Evolutionary conservation across 1,140 invertebrate genomes (phyloP).

Genomic region (Drosophila gunungcola): DNA sequence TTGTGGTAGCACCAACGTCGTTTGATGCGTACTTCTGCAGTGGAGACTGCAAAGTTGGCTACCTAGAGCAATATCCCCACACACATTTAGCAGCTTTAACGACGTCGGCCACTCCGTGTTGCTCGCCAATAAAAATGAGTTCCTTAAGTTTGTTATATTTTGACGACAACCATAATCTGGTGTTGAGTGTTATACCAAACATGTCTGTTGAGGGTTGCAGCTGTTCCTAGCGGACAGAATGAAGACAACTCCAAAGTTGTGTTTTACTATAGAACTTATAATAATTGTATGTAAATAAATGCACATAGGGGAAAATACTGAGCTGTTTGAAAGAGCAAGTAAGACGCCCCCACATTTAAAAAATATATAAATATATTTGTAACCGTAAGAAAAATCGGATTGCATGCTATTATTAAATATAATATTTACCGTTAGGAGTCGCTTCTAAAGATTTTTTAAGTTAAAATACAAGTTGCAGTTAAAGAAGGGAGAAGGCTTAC

Average conservation of each 20-base stretch:
- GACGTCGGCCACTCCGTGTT: slow-evolving; percentile 92
- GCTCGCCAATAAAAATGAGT: slow-evolving; percentile 94
- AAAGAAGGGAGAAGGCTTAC: neutral
- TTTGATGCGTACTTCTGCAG: slow-evolving; percentile 99
- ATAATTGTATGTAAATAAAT: slow-evolving; percentile 8
- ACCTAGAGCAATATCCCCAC: slow-evolving; percentile 95
- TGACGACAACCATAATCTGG: slow-evolving; percentile 94
- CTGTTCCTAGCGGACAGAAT: slow-evolving; percentile 89
- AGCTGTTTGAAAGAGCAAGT: neutral
- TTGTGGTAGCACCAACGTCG: slow-evolving; percentile 97
- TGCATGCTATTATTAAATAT: neutral
- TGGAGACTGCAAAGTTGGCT: slow-evolving; percentile 96
- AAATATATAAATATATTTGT: neutral
- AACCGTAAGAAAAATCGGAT: neutral
- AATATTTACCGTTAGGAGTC: too few species aligned
- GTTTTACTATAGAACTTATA: neutral
- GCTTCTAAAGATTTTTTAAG: too few species aligned
- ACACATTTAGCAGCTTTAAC: slow-evolving; percentile 95
- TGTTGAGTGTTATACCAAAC: slow-evolving; percentile 94
- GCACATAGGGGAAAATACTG: neutral
- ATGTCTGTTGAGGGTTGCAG: slow-evolving; percentile 98
- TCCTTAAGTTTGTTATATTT: slow-evolving; percentile 97
- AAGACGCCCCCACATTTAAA: neutral
- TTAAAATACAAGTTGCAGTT: neutral
- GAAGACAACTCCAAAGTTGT: neutral